These are phyloP conservation scores for Bufotes viridis DNA, from an alignment of 2,797 vertebrate species.

Conservation along the genomic window DNA sequence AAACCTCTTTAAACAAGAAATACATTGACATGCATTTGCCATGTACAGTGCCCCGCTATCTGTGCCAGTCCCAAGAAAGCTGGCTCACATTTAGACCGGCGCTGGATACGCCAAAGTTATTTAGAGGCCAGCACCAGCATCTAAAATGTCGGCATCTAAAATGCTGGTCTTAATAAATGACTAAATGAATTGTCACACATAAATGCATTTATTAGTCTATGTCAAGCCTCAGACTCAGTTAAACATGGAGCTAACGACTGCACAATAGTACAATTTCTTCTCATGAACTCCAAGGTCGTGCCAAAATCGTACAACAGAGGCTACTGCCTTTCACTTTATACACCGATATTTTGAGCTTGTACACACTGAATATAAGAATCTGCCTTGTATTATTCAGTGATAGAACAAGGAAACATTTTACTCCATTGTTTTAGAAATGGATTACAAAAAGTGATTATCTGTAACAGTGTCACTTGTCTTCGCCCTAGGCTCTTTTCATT, in stretches of 20 bases:
- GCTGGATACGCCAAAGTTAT: too few species aligned
- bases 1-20: too few species aligned
- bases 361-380: too few species aligned
- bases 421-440: conserved; percentile 11
- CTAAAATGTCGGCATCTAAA: too few species aligned
- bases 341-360: too few species aligned
- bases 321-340: not conserved
- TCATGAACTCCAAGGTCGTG: not conserved
- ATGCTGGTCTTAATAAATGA: not conserved
- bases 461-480: conserved; percentile 60
- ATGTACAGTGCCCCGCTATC: too few species aligned
- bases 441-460: conserved; percentile 24
- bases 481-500: conserved; percentile 25
- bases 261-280: not conserved
- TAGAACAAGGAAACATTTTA: conserved; percentile 12
- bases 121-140: too few species aligned
- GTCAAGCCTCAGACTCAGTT: not conserved
- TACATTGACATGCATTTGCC: too few species aligned
- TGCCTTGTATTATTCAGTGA: not conserved
- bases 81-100: too few species aligned
- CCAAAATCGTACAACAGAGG: not conserved
- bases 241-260: not conserved
- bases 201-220: not conserved
- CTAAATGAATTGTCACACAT: not conserved
- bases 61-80: too few species aligned